Evolutionary conservation across 2,888 invertebrate genomes (phyloP).

Genomic region (Slavum lentiscoides): DNA sequence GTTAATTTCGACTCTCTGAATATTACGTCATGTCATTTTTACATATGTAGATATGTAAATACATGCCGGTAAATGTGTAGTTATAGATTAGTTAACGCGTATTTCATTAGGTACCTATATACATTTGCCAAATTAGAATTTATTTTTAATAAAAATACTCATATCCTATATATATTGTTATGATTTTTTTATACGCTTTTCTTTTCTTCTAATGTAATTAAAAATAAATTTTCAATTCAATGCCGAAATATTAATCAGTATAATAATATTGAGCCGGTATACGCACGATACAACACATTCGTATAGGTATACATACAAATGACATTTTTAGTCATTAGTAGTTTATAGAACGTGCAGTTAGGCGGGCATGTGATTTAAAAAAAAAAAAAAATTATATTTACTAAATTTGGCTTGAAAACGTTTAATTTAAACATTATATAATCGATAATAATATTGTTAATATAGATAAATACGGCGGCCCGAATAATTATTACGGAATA

Average conservation of each 20-base stretch:
- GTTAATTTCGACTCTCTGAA: too few relatives aligned
- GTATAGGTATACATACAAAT: too few relatives aligned
- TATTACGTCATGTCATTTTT: too few relatives aligned
- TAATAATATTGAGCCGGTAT: neutral
- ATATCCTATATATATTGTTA: neutral
- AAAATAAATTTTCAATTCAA: neutral
- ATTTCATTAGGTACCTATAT: too few relatives aligned
- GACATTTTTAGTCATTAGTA: neutral
- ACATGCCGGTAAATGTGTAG: too few relatives aligned
- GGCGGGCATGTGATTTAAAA: too few relatives aligned
- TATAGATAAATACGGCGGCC: constrained; percentile 2
- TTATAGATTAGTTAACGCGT: too few relatives aligned
- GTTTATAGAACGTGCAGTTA: neutral
- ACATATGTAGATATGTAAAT: too few relatives aligned
- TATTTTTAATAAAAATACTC: neutral
- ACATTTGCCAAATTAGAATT: neutral
- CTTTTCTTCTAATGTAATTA: neutral
- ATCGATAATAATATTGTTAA: neutral
- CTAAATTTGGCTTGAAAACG: neutral
- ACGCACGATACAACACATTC: too few relatives aligned
- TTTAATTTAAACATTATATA: neutral
- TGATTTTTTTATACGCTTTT: neutral
- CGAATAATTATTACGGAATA: constrained; percentile 23
- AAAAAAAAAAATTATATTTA: neutral
- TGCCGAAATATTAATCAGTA: neutral